A percentile compares a stretch with the other conserved stretches of the same genome.
Conservation (phyloP, 2,113 vertebrate genomes). For the Gorsachius goisagi region DNA sequence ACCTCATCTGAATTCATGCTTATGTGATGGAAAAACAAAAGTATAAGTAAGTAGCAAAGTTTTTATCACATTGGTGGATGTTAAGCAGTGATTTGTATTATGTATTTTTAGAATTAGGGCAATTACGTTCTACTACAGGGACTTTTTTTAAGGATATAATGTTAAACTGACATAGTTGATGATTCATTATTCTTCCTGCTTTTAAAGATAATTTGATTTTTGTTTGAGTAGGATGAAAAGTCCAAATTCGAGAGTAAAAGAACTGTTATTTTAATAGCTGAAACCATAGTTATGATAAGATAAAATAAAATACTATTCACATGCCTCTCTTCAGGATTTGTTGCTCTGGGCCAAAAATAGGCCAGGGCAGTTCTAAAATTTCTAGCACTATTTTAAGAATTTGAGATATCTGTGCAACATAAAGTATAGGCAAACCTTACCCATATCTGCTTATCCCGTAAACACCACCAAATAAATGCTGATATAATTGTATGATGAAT, state of each 20-base stretch:
- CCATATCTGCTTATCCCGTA: background rate
- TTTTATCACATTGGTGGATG: background rate
- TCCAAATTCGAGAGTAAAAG: background rate
- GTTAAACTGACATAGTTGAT: background rate
- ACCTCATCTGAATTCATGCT: background rate
- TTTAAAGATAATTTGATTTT: background rate
- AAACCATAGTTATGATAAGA: background rate
- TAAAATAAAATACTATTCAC: background rate
- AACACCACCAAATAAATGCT: background rate
- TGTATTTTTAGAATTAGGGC: background rate
- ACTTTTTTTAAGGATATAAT: background rate
- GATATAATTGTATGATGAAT: background rate
- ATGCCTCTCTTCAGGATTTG: background rate
- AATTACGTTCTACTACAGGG: background rate
- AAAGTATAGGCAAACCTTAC: background rate
- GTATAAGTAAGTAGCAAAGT: background rate
- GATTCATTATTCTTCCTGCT: background rate
- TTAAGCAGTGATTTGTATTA: background rate
- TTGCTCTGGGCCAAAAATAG: background rate
- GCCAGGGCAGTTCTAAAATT: background rate
- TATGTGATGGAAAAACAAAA: background rate
- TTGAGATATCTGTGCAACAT: background rate
- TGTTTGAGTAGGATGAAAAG: background rate
- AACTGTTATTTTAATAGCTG: background rate
- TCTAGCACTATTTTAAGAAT: background rate